phyloP scores from a whole-genome alignment of 2,797 vertebrate genomes.

The Mus spretus region DNA sequence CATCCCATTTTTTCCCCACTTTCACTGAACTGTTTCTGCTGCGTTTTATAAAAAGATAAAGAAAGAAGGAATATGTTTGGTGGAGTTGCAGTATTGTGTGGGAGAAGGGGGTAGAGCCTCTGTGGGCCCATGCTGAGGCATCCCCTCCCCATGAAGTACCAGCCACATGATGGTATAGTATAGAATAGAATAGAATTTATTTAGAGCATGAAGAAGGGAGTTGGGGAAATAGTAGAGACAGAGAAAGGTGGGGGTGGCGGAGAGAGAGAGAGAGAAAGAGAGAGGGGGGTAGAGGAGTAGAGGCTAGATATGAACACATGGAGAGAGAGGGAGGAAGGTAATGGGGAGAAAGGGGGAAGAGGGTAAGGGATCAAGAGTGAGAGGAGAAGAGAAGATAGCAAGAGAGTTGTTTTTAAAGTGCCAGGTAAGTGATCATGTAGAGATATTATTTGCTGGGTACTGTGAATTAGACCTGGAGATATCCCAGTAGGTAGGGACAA shows the following conservation, averaged over 20 bases:
- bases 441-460: background rate
- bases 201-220: background rate
- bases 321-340: no score
- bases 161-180: background rate
- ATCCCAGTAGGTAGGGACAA: background rate
- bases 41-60: background rate
- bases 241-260: no score
- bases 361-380: background rate
- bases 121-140: background rate
- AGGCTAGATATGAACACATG: no score
- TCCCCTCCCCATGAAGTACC: background rate
- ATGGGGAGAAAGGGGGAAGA: background rate
- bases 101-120: background rate
- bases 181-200: background rate
- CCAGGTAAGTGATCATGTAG: background rate
- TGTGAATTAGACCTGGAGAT: background rate
- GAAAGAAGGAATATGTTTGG: background rate
- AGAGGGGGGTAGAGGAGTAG: no score
- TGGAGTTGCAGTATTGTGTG: background rate
- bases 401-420: background rate
- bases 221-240: background rate
- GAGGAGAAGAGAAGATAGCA: background rate
- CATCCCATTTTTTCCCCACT: background rate
- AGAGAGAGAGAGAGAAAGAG: no score
- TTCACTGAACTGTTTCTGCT: background rate